Conservation (phyloP, 2,113 vertebrate genomes). For the Cavia porcellus region DNA sequence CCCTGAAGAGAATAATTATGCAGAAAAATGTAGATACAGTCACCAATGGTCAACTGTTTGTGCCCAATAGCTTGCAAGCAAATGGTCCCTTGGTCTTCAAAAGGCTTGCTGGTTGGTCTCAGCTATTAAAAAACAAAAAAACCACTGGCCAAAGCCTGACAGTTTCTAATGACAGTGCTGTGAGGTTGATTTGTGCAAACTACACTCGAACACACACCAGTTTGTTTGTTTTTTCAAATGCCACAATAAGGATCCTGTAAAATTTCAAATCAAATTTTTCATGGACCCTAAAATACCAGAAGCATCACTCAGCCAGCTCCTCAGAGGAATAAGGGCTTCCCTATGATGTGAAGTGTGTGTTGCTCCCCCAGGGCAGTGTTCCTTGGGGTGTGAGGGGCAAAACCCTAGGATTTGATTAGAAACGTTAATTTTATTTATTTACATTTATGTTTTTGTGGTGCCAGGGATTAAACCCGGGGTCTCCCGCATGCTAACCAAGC, state of each 20-base stretch:
- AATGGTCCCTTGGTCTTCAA: not conserved
- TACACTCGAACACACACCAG: not conserved
- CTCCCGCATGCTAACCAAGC: not conserved
- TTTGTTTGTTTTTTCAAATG: not conserved
- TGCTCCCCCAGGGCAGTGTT: not conserved
- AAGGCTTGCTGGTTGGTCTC: conserved; percentile 69
- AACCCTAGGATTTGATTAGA: conserved; percentile 68
- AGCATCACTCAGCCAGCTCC: not conserved
- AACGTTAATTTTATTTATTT: conserved; percentile 32
- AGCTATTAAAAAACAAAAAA: not conserved
- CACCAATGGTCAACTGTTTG: not conserved
- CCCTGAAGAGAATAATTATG: conserved; percentile 70
- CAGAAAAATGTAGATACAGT: not conserved
- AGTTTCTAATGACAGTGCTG: not conserved
- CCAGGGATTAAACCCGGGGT: not conserved
- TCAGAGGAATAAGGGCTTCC: not conserved
- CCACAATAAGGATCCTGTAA: not conserved
- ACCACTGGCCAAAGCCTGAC: conserved; percentile 23
- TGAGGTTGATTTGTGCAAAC: not conserved
- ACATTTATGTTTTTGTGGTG: not conserved
- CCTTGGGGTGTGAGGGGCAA: not conserved
- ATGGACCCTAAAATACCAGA: conserved; percentile 24
- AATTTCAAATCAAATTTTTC: conserved; percentile 32
- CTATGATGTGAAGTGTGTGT: not conserved
- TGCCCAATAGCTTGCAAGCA: conserved; percentile 16